A percentile compares a stretch with the other conserved stretches of the same genome.
phyloP scores from a whole-genome alignment of 2,797 vertebrate genomes.

The Amazonetta brasiliensis region DNA sequence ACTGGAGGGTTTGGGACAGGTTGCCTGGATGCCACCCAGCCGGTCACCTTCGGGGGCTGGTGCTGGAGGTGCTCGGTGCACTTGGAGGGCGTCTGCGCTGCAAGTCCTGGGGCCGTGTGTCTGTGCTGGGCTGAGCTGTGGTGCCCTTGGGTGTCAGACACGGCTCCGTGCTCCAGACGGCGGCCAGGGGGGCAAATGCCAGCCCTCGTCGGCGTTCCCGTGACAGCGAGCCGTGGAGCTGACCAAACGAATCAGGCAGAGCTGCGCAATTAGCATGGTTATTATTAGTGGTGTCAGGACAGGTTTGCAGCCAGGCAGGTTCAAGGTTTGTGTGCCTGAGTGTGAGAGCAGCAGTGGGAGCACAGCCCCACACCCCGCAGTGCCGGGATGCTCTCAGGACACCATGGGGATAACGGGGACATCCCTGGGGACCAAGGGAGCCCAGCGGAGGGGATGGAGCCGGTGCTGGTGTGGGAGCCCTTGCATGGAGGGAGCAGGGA shows the following conservation, averaged over 20 bases:
- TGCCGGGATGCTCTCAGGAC: not conserved
- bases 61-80: fast-evolving
- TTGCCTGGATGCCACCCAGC: not conserved
- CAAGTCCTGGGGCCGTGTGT: fast-evolving
- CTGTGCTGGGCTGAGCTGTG: fast-evolving
- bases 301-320: conserved; percentile 8
- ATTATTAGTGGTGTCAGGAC: conserved; percentile 32
- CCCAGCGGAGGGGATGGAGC: not conserved
- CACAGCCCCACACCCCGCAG: not conserved
- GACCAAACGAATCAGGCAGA: conserved; percentile 38
- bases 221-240: not conserved
- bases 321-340: not conserved
- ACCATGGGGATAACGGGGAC: not conserved
- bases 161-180: not conserved
- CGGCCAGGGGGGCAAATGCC: not conserved
- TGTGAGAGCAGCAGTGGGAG: not conserved
- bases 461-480: not conserved
- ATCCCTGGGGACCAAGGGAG: not conserved
- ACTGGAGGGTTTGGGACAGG: fast-evolving
- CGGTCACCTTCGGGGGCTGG: fast-evolving
- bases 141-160: not conserved
- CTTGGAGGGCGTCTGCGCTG: fast-evolving
- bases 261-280: conserved; percentile 29
- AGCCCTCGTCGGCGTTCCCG: not conserved
- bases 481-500: fast-evolving